These are phyloP conservation scores for Lethocerus indicus DNA, from an alignment of 1,140 invertebrate genomes.

Conservation along the genomic window DNA sequence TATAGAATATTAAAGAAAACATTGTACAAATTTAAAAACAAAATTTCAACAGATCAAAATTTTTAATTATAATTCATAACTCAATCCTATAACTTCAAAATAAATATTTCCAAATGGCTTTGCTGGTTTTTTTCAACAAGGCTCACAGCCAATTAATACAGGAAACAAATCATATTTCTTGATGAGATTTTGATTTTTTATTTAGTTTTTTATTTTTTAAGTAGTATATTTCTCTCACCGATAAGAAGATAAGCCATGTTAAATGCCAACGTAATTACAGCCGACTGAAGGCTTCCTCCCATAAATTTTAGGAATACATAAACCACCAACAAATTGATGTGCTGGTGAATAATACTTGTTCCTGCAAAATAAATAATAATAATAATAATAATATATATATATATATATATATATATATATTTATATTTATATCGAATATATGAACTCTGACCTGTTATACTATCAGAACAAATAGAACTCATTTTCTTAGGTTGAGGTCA, in stretches of 20 bases:
- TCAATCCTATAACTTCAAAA: neutral
- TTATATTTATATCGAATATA: too few relatives aligned
- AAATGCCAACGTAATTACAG: conserved; percentile 55
- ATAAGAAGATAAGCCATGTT: conserved; percentile 60
- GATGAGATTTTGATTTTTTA: too few relatives aligned
- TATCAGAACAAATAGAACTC: too few relatives aligned
- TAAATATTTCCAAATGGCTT: neutral
- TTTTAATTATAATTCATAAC: conserved; percentile 1
- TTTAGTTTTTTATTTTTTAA: neutral
- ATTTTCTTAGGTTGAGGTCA: too few relatives aligned
- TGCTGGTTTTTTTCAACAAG: neutral
- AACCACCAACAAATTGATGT: conserved; percentile 44
- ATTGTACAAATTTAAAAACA: too few relatives aligned
- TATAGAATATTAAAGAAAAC: too few relatives aligned
- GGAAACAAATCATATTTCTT: neutral
- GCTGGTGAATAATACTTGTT: conserved; percentile 47
- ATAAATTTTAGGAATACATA: conserved; percentile 40
- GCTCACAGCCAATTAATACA: neutral
- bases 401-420: conserved; percentile 7
- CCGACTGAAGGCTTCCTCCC: conserved; percentile 38
- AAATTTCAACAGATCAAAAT: conserved; percentile 1
- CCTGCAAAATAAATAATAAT: conserved; percentile 24
- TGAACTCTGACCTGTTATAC: too few relatives aligned
- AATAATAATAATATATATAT: conserved; percentile 6
- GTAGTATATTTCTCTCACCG: conserved; percentile 21